Evolutionary conservation across 2,888 invertebrate species (phyloP).

Genomic region (Sympetrum striolatum): DNA sequence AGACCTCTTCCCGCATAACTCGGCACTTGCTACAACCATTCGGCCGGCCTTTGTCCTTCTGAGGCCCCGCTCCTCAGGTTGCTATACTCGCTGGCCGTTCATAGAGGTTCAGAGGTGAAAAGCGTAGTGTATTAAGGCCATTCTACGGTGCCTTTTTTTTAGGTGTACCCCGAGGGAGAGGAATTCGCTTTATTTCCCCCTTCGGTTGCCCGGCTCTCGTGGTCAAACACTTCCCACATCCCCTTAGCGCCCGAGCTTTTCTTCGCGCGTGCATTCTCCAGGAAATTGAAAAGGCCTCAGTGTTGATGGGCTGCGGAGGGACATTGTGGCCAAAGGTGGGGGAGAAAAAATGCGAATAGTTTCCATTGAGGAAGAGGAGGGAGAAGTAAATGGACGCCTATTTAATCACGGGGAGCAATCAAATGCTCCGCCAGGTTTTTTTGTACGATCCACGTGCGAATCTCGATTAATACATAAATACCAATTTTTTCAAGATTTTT

Average conservation of each 20-base stretch:
- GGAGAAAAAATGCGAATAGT: too few species aligned
- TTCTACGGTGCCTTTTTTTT: background rate
- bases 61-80: background rate
- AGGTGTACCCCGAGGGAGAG: background rate
- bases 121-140: slow-evolving; percentile 23
- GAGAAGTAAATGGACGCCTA: too few species aligned
- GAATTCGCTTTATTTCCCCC: background rate
- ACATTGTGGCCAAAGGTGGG: background rate
- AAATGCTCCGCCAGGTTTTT: too few species aligned
- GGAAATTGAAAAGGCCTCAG: background rate
- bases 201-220: too few species aligned
- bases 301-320: background rate
- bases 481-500: too few species aligned
- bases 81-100: background rate
- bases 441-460: too few species aligned
- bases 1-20: background rate
- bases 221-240: too few species aligned
- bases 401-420: too few species aligned
- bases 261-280: background rate
- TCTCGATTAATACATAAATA: too few species aligned
- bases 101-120: background rate
- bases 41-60: background rate
- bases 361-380: too few species aligned
- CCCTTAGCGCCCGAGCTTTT: background rate
- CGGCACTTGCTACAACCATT: background rate